Percentiles rank a stretch among this genome's conserved stretches.
phyloP scores from a whole-genome alignment of 2,888 invertebrate species.

The Coelinius sp. region DNA sequence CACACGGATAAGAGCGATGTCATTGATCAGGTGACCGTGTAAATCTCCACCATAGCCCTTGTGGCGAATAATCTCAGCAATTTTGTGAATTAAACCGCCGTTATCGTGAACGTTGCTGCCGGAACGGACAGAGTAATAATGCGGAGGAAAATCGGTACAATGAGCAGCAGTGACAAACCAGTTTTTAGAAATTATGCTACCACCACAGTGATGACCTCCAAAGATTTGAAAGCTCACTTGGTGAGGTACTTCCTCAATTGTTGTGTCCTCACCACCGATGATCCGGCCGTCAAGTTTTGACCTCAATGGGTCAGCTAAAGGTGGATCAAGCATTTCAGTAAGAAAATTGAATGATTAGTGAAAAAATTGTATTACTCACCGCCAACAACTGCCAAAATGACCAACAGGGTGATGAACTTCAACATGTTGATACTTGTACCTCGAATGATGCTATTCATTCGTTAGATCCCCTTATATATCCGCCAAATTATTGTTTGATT shows the following conservation, averaged over 20 bases:
- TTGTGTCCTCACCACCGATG: constrained; percentile 71
- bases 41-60: constrained; percentile 70
- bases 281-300: constrained; percentile 59
- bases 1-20: constrained; percentile 74
- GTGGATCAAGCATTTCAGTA: background rate
- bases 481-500: background rate
- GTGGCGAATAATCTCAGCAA: constrained; percentile 72
- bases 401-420: constrained; percentile 33
- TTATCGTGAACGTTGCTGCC: constrained; percentile 72
- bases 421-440: constrained; percentile 39
- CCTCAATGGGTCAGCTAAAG: constrained; percentile 24
- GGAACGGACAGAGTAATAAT: constrained; percentile 66
- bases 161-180: constrained; percentile 75
- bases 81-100: constrained; percentile 72
- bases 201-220: constrained; percentile 74
- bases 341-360: background rate
- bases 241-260: constrained; percentile 71
- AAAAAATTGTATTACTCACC: constrained; percentile 28
- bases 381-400: constrained; percentile 27
- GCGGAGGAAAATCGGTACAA: constrained; percentile 64
- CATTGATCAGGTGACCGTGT: constrained; percentile 67
- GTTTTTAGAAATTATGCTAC: constrained; percentile 71
- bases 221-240: constrained; percentile 69
- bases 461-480: background rate
- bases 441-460: background rate